A percentile compares a stretch with the other conserved stretches of the same genome.
These are phyloP conservation scores for Ceratitis capitata DNA, from an alignment of 1,140 invertebrate species.

Conservation along the genomic window DNA sequence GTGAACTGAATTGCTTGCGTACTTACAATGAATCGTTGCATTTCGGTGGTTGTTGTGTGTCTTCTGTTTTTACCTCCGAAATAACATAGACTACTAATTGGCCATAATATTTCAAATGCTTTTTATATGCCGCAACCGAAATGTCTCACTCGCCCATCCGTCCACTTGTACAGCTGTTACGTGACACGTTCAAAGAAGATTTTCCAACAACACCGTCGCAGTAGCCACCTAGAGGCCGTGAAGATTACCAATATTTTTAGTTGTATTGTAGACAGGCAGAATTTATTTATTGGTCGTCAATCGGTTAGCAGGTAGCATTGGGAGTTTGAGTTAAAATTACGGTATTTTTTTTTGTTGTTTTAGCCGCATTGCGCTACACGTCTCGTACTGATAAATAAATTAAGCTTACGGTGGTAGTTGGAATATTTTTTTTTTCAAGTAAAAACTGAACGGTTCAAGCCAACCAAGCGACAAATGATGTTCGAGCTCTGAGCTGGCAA, in stretches of 20 bases:
- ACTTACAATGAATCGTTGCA: conserved; percentile 9
- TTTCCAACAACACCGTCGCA: background rate
- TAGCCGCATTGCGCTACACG: background rate
- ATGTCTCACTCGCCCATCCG: background rate
- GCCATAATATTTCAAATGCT: conserved; percentile 24
- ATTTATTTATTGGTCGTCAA: background rate
- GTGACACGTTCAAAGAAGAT: conserved; percentile 26
- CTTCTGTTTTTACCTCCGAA: background rate
- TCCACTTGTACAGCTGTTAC: background rate
- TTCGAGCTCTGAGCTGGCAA: background rate
- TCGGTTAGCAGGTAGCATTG: background rate
- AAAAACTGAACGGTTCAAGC: background rate
- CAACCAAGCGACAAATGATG: background rate
- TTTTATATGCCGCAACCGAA: conserved; percentile 10
- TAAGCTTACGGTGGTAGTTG: background rate
- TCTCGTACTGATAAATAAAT: background rate
- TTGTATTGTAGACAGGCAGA: background rate
- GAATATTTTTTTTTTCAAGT: background rate
- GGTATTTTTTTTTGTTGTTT: no score
- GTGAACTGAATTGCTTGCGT: background rate
- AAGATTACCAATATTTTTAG: background rate
- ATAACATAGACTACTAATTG: background rate
- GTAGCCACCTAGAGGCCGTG: background rate
- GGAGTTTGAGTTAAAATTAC: background rate
- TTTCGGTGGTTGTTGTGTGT: background rate